Percentiles rank a stretch among this genome's conserved stretches.
Evolutionary conservation across 2,113 vertebrate species (phyloP).

Genomic region (Gavia stellata): DNA sequence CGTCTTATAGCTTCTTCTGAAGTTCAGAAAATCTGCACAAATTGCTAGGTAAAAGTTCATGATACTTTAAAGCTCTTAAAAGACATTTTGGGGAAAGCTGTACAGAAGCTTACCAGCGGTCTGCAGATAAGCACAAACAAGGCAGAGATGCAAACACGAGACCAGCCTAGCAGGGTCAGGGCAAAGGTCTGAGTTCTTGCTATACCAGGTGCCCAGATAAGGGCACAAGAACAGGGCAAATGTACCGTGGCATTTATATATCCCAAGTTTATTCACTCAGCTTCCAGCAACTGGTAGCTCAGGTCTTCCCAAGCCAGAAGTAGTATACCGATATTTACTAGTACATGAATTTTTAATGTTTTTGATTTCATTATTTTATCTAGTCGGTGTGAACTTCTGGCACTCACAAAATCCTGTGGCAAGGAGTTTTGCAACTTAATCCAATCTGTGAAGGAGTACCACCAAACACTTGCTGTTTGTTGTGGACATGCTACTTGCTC

Average conservation of each 20-base stretch:
- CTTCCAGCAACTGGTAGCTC: not conserved
- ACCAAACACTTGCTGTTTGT: not conserved
- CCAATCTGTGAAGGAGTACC: not conserved
- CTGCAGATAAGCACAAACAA: constrained; percentile 29
- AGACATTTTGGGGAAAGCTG: not conserved
- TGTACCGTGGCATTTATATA: not conserved
- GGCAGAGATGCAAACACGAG: constrained; percentile 12
- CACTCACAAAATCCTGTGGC: not conserved
- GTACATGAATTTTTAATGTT: not conserved
- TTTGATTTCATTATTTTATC: not conserved
- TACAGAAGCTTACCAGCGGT: not conserved
- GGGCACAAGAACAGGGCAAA: not conserved
- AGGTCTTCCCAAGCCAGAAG: not conserved
- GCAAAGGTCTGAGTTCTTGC: constrained; percentile 50
- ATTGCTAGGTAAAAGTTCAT: constrained; percentile 17
- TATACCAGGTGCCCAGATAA: constrained; percentile 41
- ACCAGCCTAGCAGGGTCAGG: constrained; percentile 5
- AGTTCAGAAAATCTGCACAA: not conserved
- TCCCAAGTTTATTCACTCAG: not conserved
- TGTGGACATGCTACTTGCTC: not conserved
- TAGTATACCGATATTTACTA: not conserved
- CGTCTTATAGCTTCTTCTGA: not conserved
- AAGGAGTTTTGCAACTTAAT: not conserved
- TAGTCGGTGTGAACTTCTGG: not conserved
- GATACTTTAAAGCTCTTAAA: not conserved